Evolutionary conservation across 2,113 vertebrate genomes (phyloP).

Genomic region (Plestiodon gilberti): DNA sequence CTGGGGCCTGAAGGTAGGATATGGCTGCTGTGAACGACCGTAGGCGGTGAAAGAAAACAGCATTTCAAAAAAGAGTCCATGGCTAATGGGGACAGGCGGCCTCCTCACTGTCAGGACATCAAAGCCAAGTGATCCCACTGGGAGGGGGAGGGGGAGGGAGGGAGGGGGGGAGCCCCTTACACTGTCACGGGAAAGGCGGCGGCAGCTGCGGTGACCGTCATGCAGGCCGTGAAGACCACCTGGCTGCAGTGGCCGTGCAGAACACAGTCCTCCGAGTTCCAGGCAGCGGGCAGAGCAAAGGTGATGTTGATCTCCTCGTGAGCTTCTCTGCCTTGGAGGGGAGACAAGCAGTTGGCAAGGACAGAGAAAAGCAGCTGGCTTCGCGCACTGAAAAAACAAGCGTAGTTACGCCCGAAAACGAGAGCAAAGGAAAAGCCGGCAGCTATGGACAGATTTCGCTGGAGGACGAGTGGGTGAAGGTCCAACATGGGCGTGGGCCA

Average conservation of each 20-base stretch:
- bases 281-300: constrained; percentile 91
- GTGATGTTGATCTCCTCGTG: constrained; percentile 97
- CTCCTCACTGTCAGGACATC: neutral
- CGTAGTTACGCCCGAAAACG: neutral
- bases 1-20: too few species aligned
- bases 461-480: too few species aligned
- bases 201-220: constrained; percentile 91
- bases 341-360: constrained; percentile 34
- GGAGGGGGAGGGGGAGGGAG: too few species aligned
- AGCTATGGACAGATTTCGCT: neutral
- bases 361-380: neutral
- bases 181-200: constrained; percentile 94
- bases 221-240: constrained; percentile 93
- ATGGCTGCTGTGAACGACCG: too few species aligned
- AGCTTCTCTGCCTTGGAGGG: constrained; percentile 87
- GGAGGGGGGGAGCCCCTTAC: constrained; percentile 76
- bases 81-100: neutral
- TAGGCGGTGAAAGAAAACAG: too few species aligned
- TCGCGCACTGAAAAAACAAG: neutral
- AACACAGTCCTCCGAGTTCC: constrained; percentile 94
- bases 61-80: neutral
- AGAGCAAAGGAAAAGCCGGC: neutral
- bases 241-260: constrained; percentile 96
- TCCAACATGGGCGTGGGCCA: too few species aligned
- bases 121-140: neutral